Base-by-base conservation (phyloP, 2,113 vertebrate genomes). In the Pseudolaguvia tuberculata region DNA sequence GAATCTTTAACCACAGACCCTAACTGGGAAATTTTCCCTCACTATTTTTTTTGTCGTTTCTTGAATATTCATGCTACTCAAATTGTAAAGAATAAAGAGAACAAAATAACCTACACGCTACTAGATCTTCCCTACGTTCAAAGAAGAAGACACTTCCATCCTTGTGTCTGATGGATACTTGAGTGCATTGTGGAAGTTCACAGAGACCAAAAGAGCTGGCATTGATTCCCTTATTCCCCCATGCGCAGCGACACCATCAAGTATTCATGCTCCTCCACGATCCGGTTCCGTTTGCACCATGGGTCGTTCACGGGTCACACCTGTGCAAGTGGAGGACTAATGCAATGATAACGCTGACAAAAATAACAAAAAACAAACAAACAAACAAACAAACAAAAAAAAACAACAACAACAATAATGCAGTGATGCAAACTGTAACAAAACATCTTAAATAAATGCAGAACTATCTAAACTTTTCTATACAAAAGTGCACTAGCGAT, bases 401-500 rank as follows among this genome's bases (percentile, higher is more conserved):
- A 77, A 62, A 59, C 25, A 80, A 87, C 85, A 45, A 20, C 84
- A 81, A 84, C 79, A 78, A 80, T 88, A 86, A 90, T 85, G 88
- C 86, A 88, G 84, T 83, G 63, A 87, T 86, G 84, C 85, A 85
- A 87, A 89, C 81, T 79, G 85, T 89, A 90, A 90, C 87, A 88
- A 90, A 90, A 73, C 25, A 11, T 83, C 81, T 88, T 88, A 86
- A 88, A 87, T 85, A 81, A 73, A 90, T 83, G 84, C 77, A 85
- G 57, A 78, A 84, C 79, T 79, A 50, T 85, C 84, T 85, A 82
- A 84, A 79, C 59, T 78, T 52, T 18, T 83, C 87, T 88, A 86
- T 86, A 88, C 80, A 87, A 90, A 91, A 90, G 89, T 91, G 90
- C 88, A 88, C 87, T 84, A 87, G 84, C 85, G 85, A 88, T 86